phyloP scores from a whole-genome alignment of 2,888 invertebrate species.

The Thumatha senex region DNA sequence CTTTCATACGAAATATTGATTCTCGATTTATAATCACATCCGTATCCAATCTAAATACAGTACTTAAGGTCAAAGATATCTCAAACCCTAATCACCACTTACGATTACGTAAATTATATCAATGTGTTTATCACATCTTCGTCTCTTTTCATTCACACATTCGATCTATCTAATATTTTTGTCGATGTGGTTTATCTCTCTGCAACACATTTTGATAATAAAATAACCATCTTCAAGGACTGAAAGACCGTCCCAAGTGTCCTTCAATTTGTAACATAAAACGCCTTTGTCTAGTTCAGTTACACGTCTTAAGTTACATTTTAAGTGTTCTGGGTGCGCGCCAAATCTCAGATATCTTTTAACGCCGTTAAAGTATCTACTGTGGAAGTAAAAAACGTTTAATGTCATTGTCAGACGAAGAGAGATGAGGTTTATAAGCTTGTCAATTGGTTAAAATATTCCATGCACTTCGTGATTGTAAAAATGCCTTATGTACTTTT shows the following conservation, averaged over 20 bases:
- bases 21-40: no score
- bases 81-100: no score
- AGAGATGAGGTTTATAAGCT: not conserved
- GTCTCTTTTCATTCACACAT: no score
- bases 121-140: no score
- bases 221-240: conserved; percentile 34
- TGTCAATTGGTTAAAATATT: no score
- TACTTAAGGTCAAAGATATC: no score
- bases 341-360: conserved; percentile 25
- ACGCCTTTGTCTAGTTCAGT: conserved; percentile 21
- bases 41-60: no score
- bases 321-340: conserved; percentile 21
- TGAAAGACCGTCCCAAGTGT: conserved; percentile 14
- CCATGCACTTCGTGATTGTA: no score
- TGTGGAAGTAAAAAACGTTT: conserved; percentile 23
- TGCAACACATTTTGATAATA: no score
- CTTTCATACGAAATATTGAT: not conserved
- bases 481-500: no score
- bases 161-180: no score
- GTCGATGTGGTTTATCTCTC: not conserved
- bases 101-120: no score
- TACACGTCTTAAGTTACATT: conserved; percentile 25
- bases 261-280: conserved; percentile 13
- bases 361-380: conserved; percentile 18
- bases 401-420: conserved; percentile 1